These are phyloP conservation scores for rabbit (Oryctolagus cuniculus) DNA, from an alignment of 2,113 vertebrate species.

Conservation along the genomic window mOryCun1.1 NC_091435.1:136975501-136976000, in stretches of 20 bases:
- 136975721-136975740: neutral
- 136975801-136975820: neutral
- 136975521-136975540: neutral
- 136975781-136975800: neutral
- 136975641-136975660: neutral
- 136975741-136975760: neutral
- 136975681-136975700: neutral
- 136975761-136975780: neutral
- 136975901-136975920: neutral
- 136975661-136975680: neutral
- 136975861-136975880: neutral
- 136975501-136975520: neutral
- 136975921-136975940: neutral
- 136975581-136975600: neutral
- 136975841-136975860: neutral
- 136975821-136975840: neutral
- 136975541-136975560: neutral
- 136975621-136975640: neutral
- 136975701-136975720: neutral
- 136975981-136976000: no score
- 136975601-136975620: neutral
- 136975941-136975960: no score
- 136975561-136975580: neutral
- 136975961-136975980: no score
- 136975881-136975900: neutral